Evolutionary conservation across 2,888 invertebrate species (phyloP).

Genomic region (Aporophyla lueneburgensis): DNA sequence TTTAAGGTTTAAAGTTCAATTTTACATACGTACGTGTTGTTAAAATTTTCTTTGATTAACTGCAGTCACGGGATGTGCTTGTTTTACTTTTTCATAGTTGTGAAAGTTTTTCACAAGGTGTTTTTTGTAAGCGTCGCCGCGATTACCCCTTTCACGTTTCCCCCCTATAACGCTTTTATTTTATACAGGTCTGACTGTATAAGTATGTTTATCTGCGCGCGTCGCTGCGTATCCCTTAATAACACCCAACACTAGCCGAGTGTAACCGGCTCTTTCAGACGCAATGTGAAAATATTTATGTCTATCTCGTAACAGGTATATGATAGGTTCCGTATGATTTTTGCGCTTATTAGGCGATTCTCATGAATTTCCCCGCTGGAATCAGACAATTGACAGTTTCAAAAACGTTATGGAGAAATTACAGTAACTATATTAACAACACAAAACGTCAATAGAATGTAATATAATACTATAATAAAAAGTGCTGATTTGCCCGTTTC

Average conservation of each 20-base stretch:
- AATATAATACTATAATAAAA: no score
- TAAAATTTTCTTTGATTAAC: constrained; percentile 29
- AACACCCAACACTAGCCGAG: constrained; percentile 76
- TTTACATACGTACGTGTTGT: constrained; percentile 11
- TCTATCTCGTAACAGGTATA: not conserved
- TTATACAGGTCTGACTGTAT: constrained; percentile 70
- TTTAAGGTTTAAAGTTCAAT: not conserved
- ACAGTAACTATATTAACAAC: no score
- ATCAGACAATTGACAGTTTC: no score
- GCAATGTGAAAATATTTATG: constrained; percentile 41
- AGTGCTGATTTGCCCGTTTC: no score
- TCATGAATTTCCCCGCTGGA: no score
- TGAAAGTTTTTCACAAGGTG: constrained; percentile 75
- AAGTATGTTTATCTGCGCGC: constrained; percentile 74
- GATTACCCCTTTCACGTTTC: constrained; percentile 81
- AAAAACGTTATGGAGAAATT: no score
- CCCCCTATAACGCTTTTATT: constrained; percentile 82
- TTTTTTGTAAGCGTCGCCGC: constrained; percentile 80
- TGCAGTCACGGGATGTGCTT: constrained; percentile 1
- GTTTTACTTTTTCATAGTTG: constrained; percentile 12
- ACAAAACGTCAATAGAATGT: no score
- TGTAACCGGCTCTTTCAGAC: constrained; percentile 75
- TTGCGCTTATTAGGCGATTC: no score
- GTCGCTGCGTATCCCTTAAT: constrained; percentile 82
- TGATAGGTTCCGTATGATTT: constrained; percentile 51